phyloP scores from a whole-genome alignment of 2,113 vertebrate species.

The Gavia stellata region DNA sequence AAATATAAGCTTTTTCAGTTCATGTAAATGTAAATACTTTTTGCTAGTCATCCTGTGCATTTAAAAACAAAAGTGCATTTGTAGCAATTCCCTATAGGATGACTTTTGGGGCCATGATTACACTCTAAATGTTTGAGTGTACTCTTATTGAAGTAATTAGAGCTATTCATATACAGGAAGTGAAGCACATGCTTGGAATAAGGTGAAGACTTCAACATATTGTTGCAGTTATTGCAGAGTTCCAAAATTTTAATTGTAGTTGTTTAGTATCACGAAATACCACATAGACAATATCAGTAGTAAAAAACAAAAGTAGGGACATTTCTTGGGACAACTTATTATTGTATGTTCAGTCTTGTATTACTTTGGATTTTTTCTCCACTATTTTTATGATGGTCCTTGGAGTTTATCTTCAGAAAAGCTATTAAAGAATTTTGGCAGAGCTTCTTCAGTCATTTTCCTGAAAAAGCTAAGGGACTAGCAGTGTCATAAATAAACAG shows the following conservation, averaged over 20 bases:
- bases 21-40: background rate
- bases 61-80: background rate
- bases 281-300: background rate
- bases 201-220: background rate
- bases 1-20: background rate
- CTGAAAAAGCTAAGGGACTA: slow-evolving; percentile 6
- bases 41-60: background rate
- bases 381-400: background rate
- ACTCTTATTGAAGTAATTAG: background rate
- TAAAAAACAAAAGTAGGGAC: background rate
- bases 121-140: background rate
- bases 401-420: slow-evolving; percentile 5
- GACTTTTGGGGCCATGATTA: background rate
- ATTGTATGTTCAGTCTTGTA: background rate
- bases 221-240: background rate
- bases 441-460: slow-evolving; percentile 26
- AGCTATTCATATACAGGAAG: background rate
- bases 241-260: background rate
- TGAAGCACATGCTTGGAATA: background rate
- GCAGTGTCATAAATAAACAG: slow-evolving; percentile 53
- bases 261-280: background rate
- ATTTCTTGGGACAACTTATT: background rate
- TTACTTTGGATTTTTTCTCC: background rate
- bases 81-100: background rate
- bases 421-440: background rate